Evolutionary conservation across 2,888 invertebrate species (phyloP), one percentile per base, ranked within the genome.

Genomic region (Sepioteuthis lessoniana): DNA sequence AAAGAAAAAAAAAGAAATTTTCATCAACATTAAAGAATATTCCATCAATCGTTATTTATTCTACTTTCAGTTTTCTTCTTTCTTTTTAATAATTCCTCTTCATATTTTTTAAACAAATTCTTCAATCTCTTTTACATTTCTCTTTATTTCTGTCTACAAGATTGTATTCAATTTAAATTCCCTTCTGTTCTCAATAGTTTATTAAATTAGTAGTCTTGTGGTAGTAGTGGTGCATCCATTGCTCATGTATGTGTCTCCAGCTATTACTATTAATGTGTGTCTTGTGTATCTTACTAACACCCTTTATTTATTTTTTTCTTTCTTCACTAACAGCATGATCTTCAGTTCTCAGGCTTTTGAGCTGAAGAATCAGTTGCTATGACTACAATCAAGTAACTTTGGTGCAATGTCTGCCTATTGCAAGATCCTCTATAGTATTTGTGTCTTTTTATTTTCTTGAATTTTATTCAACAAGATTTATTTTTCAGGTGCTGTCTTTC

Each of bases 381-480:
- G 35, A 76, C n/a, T 55, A 55, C 55, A 25, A 55, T 76, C n/a
- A n/a, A n/a, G 76, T 76, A 76, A n/a, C 76, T 13, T 76, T 76
- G 76, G 31, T 76, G 76, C n/a, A n/a, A 76, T n/a, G 76, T 76
- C 76, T 76, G 76, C n/a, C 76, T n/a, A 76, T 76, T 76, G 76
- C 76, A 76, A 76, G n/a, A 76, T n/a, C n/a, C 76, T 76, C n/a
- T 76, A 76, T 16, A 76, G 16, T 76, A 16, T 76, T 76, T n/a
- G n/a, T 13, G 76, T n/a, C n/a, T n/a, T 16, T 16, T 16, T n/a
- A 16, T 16, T 16, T n/a, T 76, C 8, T 76, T 76, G 8, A 19
- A 31, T n/a, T 76, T 76, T 35, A 35, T 76, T n/a, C 19, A n/a
- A 76, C 76, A 76, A 10, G 13, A 13, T 76, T 76, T 35, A 76